Evolutionary conservation across 2,113 vertebrate species (phyloP).

Genomic region (Tetrao urogallus): DNA sequence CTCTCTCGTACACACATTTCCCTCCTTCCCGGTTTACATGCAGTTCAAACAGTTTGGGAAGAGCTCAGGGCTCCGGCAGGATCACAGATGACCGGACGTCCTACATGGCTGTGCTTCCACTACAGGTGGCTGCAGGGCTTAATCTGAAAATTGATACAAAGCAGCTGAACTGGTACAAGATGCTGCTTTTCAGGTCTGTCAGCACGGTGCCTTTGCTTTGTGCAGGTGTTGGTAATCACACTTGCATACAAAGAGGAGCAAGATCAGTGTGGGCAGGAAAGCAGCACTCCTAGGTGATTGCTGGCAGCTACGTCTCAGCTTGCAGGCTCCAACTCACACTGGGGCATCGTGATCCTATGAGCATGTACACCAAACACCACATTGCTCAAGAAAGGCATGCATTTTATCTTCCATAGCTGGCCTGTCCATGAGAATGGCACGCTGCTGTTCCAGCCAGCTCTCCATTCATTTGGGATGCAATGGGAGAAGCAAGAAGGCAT

Average conservation of each 20-base stretch:
- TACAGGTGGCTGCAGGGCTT: slow-evolving; percentile 8
- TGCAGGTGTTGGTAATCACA: background rate
- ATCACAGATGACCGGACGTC: background rate
- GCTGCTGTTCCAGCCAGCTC: background rate
- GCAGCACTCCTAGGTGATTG: rapidly evolving
- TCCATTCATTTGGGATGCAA: background rate
- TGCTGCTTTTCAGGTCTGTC: slow-evolving; percentile 36
- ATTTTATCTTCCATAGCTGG: background rate
- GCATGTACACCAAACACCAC: background rate
- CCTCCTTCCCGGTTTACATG: background rate
- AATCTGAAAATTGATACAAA: slow-evolving; percentile 19
- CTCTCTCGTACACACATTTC: background rate
- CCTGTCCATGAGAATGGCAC: background rate
- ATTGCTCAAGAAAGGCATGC: background rate
- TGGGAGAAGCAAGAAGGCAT: background rate
- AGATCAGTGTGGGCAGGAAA: background rate
- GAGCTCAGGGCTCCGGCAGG: background rate
- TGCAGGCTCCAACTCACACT: background rate
- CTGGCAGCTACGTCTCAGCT: background rate
- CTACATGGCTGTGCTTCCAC: background rate
- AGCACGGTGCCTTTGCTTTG: background rate
- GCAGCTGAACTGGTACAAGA: background rate
- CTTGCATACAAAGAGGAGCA: background rate
- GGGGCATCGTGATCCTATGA: background rate
- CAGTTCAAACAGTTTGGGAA: background rate